Conservation (phyloP, 2,888 invertebrate genomes). For the Ochropacha duplaris region DNA sequence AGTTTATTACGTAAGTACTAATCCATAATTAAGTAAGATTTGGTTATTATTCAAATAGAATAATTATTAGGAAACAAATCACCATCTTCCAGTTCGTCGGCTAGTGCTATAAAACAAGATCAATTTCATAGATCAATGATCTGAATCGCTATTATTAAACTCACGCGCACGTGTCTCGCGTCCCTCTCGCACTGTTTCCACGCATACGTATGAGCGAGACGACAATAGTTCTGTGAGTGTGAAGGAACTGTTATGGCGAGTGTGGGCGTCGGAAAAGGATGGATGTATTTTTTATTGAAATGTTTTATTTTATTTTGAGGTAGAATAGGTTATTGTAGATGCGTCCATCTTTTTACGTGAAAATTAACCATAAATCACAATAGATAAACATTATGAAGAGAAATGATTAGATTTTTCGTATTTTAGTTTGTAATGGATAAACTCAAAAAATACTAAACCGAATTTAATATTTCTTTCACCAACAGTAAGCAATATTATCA, state of each 20-base stretch:
- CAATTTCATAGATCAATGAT: constrained; percentile 15
- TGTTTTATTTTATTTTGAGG: background rate
- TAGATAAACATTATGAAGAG: too few species aligned
- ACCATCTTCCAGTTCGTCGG: background rate
- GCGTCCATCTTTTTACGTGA: too few species aligned
- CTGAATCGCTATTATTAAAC: constrained; percentile 14
- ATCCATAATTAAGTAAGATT: background rate
- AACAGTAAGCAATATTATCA: too few species aligned
- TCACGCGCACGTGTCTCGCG: constrained; percentile 8
- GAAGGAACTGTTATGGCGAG: background rate
- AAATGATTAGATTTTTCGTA: too few species aligned
- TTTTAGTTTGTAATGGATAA: too few species aligned
- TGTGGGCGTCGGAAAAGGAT: constrained; percentile 1
- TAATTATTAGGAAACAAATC: background rate
- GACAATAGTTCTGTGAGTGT: background rate
- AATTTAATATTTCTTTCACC: too few species aligned
- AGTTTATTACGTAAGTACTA: too few species aligned
- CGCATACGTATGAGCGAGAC: background rate
- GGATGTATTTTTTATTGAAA: background rate
- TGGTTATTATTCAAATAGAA: background rate
- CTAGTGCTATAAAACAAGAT: constrained; percentile 7
- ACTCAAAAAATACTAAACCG: too few species aligned
- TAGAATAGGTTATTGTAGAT: background rate
- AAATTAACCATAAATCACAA: too few species aligned
- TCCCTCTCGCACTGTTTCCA: constrained; percentile 3